Evolutionary conservation across 1,140 invertebrate genomes (phyloP).

Genomic region (Riptortus pedestris): DNA sequence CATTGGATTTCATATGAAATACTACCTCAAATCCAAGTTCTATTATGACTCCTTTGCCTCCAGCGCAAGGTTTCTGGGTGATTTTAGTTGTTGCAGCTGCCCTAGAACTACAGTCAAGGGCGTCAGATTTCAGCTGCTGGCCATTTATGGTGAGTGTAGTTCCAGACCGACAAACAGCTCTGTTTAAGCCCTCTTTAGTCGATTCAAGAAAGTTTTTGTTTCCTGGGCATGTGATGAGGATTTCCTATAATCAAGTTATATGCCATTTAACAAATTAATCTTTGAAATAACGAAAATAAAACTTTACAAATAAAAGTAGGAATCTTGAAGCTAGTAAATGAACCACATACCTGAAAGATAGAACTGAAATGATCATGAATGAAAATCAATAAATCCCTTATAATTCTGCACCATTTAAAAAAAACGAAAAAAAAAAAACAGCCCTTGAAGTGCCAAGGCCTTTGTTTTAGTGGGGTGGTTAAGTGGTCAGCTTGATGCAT

Average conservation of each 20-base stretch:
- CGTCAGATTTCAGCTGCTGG: not conserved
- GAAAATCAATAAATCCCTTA: too few species aligned
- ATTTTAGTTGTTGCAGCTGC: not conserved
- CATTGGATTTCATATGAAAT: not conserved
- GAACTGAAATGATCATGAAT: too few species aligned
- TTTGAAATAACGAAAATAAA: too few species aligned
- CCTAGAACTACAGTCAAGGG: slow-evolving; percentile 20
- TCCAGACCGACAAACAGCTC: not conserved
- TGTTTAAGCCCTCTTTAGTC: not conserved
- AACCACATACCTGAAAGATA: too few species aligned
- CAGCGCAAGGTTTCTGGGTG: slow-evolving; percentile 20
- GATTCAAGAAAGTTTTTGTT: slow-evolving; percentile 22
- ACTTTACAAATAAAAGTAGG: too few species aligned
- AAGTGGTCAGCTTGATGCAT: too few species aligned
- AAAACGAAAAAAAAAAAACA: too few species aligned
- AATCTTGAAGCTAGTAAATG: too few species aligned
- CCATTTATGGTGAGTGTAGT: slow-evolving; percentile 3
- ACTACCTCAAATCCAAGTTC: slow-evolving; percentile 26
- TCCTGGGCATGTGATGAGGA: slow-evolving; percentile 24
- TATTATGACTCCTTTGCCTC: slow-evolving; percentile 11
- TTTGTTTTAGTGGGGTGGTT: too few species aligned
- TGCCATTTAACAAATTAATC: too few species aligned
- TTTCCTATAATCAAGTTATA: slow-evolving; percentile 3
- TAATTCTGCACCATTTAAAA: too few species aligned
- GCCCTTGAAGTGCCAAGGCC: too few species aligned